phyloP scores from a whole-genome alignment of 1,140 invertebrate genomes.

The Mizuhopecten yessoensis region DNA sequence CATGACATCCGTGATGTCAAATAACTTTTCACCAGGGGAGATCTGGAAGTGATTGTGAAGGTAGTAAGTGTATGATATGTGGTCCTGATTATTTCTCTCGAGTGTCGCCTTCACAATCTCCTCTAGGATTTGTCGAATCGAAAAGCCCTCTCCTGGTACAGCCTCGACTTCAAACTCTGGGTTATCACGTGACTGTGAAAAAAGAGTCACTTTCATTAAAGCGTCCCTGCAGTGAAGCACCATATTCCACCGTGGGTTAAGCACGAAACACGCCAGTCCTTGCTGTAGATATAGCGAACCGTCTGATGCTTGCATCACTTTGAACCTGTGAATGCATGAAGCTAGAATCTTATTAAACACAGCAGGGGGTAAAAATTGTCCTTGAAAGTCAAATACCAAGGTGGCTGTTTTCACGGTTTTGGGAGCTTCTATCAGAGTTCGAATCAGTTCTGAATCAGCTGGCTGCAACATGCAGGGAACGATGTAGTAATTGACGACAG shows the following conservation, averaged over 20 bases:
- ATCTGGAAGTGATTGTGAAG: background rate
- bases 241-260: slow-evolving; percentile 7
- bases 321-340: background rate
- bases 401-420: background rate
- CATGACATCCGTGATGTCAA: background rate
- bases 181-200: slow-evolving; percentile 3
- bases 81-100: background rate
- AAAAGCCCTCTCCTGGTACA: background rate
- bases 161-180: background rate
- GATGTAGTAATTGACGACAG: background rate
- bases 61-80: background rate
- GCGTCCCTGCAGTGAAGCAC: slow-evolving; percentile 12
- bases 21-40: background rate
- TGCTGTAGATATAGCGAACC: background rate
- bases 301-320: background rate
- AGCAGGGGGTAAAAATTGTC: background rate
- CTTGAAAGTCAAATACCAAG: background rate
- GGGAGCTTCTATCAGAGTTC: background rate
- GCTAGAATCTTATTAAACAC: background rate
- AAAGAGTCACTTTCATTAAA: background rate
- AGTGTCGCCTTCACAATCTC: slow-evolving; percentile 8
- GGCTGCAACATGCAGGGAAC: background rate
- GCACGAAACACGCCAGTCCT: background rate
- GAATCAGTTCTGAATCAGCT: background rate
- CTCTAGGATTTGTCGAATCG: background rate